Evolutionary conservation across 2,113 vertebrate genomes (phyloP).

Genomic region (Oryzias melastigma): DNA sequence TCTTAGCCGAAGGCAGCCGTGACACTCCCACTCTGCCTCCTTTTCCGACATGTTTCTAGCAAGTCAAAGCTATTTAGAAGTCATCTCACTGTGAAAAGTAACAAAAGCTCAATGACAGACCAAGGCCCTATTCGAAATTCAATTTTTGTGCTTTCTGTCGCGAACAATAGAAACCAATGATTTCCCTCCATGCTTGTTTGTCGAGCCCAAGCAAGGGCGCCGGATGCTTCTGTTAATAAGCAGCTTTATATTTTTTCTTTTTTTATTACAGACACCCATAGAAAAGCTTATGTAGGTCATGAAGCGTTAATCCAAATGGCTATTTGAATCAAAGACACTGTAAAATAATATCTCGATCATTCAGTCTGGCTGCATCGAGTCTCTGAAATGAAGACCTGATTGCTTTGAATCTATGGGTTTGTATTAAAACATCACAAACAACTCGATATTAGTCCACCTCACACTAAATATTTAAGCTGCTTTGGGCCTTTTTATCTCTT

Average conservation of each 20-base stretch:
- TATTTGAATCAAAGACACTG: conserved; percentile 59
- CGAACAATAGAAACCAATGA: conserved; percentile 46
- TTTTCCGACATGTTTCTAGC: conserved; percentile 39
- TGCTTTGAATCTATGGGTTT: too few species aligned
- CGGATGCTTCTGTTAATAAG: conserved; percentile 58
- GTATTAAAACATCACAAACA: conserved; percentile 38
- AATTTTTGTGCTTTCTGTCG: conserved; percentile 54
- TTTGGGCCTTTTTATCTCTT: conserved; percentile 32
- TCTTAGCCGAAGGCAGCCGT: conserved; percentile 34
- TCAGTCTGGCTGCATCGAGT: conserved; percentile 11
- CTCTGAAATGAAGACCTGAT: conserved; percentile 6
- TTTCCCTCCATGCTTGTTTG: conserved; percentile 54
- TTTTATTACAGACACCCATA: conserved; percentile 53
- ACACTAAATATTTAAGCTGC: conserved; percentile 44
- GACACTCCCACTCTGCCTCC: conserved; percentile 31
- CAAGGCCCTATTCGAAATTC: conserved; percentile 53
- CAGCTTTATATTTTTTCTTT: conserved; percentile 44
- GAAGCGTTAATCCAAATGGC: conserved; percentile 62
- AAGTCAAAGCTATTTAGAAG: conserved; percentile 58
- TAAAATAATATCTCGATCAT: conserved; percentile 65
- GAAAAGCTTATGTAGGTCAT: conserved; percentile 72
- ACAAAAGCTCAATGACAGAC: conserved; percentile 58
- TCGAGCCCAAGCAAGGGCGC: conserved; percentile 48
- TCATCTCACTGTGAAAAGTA: conserved; percentile 30
- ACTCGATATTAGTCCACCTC: conserved; percentile 42